phyloP scores from a whole-genome alignment of 2,888 invertebrate genomes.

The Synanthedon formicaeformis region DNA sequence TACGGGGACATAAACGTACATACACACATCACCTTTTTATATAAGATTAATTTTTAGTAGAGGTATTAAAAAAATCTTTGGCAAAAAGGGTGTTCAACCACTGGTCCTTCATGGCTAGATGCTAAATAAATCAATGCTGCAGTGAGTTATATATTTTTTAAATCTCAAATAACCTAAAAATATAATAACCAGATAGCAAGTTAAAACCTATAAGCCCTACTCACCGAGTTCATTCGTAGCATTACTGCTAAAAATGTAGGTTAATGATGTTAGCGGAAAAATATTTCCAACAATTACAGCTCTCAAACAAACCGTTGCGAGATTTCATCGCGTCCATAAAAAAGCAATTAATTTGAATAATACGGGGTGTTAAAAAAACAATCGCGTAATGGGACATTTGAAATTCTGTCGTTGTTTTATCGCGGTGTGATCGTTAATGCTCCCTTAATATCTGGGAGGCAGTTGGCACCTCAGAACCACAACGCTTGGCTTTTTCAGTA shows the following conservation, averaged over 20 bases:
- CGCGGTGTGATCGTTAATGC: constrained; percentile 38
- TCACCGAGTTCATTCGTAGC: background rate
- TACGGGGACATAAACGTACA: no score
- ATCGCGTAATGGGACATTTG: constrained; percentile 40
- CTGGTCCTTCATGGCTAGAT: no score
- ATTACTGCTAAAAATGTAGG: background rate
- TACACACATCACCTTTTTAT: no score
- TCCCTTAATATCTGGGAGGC: constrained; percentile 37
- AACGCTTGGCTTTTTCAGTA: background rate
- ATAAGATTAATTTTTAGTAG: no score
- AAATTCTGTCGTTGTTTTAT: constrained; percentile 50
- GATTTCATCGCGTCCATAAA: constrained; percentile 36
- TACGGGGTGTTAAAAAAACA: constrained; percentile 20
- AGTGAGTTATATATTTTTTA: no score
- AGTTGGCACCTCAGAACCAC: constrained; percentile 33
- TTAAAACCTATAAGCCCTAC: background rate
- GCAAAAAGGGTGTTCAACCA: no score
- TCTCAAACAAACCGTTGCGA: constrained; percentile 13
- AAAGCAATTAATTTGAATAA: constrained; percentile 61
- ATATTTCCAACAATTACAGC: background rate
- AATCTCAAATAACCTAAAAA: no score
- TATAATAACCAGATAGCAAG: background rate
- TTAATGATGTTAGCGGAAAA: background rate
- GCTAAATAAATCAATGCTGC: no score
- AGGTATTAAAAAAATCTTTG: no score